Base-by-base conservation (phyloP, 2,888 invertebrate species). In the Byasa hedistus region DNA sequence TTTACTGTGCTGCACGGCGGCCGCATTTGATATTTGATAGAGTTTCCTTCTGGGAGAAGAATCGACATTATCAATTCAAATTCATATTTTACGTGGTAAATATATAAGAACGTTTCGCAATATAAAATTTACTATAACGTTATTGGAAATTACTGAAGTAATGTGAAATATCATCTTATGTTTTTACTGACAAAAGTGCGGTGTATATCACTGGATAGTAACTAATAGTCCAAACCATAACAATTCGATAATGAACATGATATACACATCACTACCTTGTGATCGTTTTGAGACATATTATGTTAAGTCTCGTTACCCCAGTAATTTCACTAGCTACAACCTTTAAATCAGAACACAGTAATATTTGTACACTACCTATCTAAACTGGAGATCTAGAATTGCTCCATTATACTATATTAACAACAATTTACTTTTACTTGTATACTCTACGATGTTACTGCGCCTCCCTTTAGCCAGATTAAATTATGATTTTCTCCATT, bases 21-120 rank as follows among this genome's bases (percentile, higher is more conserved):
- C 57, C 24, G 22, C 27, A 44, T 65, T 52, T 22, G 36, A 64
- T 51, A 36, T 57, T 51, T 52, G 23, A 63, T 27, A 27, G 23
- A 63, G 36, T 56, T 44, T 27, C n/a, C 23, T 15, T 22, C 22
- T 4, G 22, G 3, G 21, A 22, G 23, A 54, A 22, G 52, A n/a
- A 54, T 23, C 52, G 21, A 5, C 22, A 54, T 54, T 22, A 54
- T 54, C 52, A 54, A 54, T 54, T 23, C 52, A 54, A 48, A 48
- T 48, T 48, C n/a, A n/a, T 48, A 8, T n/a, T n/a, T 7, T n/a
- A 48, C 48, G n/a, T 3, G 19, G 19, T 48, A 19, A 48, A 19
- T 19, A 48, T n/a, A 48, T n/a, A 48, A 39, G 4, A 48, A 48
- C n/a, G 8, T 48, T 48, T 48, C n/a, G n/a, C n/a, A 48, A 48